phyloP scores from a whole-genome alignment of 2,888 invertebrate genomes.

The Myopa tessellatipennis region DNA sequence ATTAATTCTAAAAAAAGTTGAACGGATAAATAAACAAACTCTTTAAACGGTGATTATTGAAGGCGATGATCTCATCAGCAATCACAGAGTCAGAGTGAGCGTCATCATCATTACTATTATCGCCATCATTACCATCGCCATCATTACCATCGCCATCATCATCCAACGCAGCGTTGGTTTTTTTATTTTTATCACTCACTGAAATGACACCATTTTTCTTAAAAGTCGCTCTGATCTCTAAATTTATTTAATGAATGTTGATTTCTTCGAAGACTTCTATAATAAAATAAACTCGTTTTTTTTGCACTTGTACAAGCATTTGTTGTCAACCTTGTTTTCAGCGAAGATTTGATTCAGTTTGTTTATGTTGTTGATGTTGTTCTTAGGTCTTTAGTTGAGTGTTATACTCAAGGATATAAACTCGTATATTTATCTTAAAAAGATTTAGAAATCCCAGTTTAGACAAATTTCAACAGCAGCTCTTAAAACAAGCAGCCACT shows the following conservation, averaged over 20 bases:
- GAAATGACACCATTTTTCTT: neutral
- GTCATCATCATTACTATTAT: too few species aligned
- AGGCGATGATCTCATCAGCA: constrained; percentile 20
- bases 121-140: neutral
- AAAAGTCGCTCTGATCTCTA: neutral
- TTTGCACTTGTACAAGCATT: too few species aligned
- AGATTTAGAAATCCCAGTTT: too few species aligned
- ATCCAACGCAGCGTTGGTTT: neutral
- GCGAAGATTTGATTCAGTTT: neutral
- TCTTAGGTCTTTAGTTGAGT: constrained; percentile 3
- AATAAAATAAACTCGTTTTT: neutral
- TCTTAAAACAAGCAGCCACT: too few species aligned
- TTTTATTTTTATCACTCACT: too few species aligned
- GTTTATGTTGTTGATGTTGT: constrained; percentile 9
- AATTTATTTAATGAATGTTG: neutral
- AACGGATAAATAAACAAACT: neutral
- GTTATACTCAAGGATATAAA: neutral
- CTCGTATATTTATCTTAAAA: too few species aligned
- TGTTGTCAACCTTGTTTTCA: constrained; percentile 3
- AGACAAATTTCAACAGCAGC: too few species aligned
- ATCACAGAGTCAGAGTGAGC: neutral
- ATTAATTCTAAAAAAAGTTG: neutral
- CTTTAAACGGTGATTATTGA: neutral
- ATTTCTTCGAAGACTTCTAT: neutral
- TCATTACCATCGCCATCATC: neutral